These are phyloP conservation scores for Polydrusus tereticollis DNA, from an alignment of 2,888 invertebrate genomes.

Conservation along the genomic window DNA sequence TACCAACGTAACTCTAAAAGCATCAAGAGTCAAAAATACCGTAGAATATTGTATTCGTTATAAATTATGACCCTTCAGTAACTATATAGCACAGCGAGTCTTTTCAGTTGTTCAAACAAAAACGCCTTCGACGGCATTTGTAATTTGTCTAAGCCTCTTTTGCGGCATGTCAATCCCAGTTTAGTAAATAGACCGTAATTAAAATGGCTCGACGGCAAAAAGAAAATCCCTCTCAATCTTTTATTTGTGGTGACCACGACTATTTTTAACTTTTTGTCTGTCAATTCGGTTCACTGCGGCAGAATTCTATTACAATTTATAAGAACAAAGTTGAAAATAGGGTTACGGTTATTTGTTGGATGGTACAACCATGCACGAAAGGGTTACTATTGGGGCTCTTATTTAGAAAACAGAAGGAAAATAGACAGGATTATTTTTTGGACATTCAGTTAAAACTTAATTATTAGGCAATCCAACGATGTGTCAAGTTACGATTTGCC, in stretches of 20 bases:
- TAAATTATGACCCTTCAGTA: constrained; percentile 41
- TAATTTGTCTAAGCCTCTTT: constrained; percentile 44
- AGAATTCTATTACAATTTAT: too few relatives aligned
- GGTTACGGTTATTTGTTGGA: too few relatives aligned
- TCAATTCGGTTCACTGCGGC: neutral
- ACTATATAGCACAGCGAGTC: constrained; percentile 29
- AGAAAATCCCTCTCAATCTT: constrained; percentile 43
- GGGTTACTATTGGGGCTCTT: too few relatives aligned
- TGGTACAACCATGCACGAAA: too few relatives aligned
- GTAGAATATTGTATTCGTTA: constrained; percentile 38
- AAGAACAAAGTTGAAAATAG: too few relatives aligned
- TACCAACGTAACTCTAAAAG: constrained; percentile 22
- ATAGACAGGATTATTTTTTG: too few relatives aligned
- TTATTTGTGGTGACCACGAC: constrained; percentile 35
- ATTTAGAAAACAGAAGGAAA: too few relatives aligned
- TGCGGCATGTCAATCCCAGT: constrained; percentile 46
- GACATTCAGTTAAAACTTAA: too few relatives aligned
- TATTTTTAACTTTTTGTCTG: too few relatives aligned
- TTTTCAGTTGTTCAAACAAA: constrained; percentile 43
- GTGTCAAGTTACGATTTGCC: too few relatives aligned
- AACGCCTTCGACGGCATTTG: constrained; percentile 40
- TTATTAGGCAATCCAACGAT: too few relatives aligned
- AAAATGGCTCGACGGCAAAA: constrained; percentile 45
- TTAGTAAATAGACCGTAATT: constrained; percentile 47
- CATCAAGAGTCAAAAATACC: constrained; percentile 24